Evolutionary conservation across 2,113 vertebrate genomes (phyloP).

Genomic region (Anolis sagrei): DNA sequence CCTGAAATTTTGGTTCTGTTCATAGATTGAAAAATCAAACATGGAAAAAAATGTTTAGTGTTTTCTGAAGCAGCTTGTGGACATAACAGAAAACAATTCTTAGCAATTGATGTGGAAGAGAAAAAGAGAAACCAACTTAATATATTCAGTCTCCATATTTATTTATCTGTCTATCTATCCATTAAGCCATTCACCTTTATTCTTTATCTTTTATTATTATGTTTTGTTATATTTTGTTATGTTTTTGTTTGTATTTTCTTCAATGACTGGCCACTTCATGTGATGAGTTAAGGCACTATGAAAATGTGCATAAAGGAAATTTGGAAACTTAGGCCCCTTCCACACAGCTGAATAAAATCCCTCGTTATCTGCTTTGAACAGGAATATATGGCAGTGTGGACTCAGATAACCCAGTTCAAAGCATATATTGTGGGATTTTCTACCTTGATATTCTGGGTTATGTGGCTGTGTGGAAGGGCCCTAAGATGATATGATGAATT

Average conservation of each 20-base stretch:
- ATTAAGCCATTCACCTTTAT: no score
- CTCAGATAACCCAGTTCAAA: no score
- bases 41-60: not conserved
- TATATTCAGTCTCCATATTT: rapidly evolving
- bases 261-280: not conserved
- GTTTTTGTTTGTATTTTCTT: not conserved
- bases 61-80: conserved; percentile 35
- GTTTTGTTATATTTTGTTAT: not conserved
- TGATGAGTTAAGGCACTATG: conserved; percentile 18
- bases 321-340: not conserved
- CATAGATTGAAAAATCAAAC: conserved; percentile 31
- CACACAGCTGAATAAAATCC: no score
- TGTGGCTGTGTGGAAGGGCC: no score
- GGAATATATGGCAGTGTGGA: no score
- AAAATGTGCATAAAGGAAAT: conserved; percentile 14
- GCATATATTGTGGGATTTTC: no score
- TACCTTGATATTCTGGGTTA: no score
- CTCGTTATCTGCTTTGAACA: no score
- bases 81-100: conserved; percentile 34
- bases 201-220: not conserved
- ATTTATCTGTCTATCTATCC: not conserved
- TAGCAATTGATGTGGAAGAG: conserved; percentile 24
- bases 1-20: not conserved
- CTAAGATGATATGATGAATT: conserved; percentile 22
- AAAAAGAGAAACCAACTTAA: conserved; percentile 24